phyloP scores from a whole-genome alignment of 2,888 invertebrate genomes.

The Leptothorax acervorum region DNA sequence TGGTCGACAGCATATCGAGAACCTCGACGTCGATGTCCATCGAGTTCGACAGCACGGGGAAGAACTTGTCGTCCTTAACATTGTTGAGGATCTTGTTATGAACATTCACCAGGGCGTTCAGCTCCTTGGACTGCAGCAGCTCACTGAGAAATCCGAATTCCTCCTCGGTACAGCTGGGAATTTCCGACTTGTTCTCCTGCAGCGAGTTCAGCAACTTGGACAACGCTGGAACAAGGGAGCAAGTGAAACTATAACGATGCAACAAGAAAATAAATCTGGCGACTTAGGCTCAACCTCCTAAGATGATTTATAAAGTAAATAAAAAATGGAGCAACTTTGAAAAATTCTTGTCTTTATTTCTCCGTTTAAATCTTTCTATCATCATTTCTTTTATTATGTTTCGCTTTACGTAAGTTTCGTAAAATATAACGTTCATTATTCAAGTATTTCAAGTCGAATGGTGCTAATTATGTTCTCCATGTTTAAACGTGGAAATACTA shows the following conservation, averaged over 20 bases:
- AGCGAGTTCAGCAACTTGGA: constrained; percentile 93
- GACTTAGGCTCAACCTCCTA: neutral
- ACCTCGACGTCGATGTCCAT: constrained; percentile 92
- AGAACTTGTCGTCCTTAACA: constrained; percentile 94
- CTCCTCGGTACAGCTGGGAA: constrained; percentile 91
- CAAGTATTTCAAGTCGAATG: neutral
- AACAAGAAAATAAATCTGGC: neutral
- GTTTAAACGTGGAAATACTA: neutral
- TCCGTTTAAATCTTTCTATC: neutral
- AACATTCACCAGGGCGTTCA: constrained; percentile 96
- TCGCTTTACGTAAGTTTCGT: neutral
- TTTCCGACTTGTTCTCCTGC: constrained; percentile 91
- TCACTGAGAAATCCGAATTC: constrained; percentile 95
- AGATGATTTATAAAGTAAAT: neutral
- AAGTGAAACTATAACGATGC: neutral
- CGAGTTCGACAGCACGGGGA: constrained; percentile 93
- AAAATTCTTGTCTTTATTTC: neutral
- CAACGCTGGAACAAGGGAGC: constrained; percentile 88
- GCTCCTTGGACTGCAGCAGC: constrained; percentile 93
- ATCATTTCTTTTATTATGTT: neutral
- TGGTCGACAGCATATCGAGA: constrained; percentile 91
- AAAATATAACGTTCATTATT: neutral
- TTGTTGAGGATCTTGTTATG: constrained; percentile 95
- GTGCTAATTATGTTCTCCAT: neutral
- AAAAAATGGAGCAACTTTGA: neutral